Percentiles rank a stretch among this genome's conserved stretches.
phyloP scores from a whole-genome alignment of 2,888 invertebrate species.

The Dione juno region DNA sequence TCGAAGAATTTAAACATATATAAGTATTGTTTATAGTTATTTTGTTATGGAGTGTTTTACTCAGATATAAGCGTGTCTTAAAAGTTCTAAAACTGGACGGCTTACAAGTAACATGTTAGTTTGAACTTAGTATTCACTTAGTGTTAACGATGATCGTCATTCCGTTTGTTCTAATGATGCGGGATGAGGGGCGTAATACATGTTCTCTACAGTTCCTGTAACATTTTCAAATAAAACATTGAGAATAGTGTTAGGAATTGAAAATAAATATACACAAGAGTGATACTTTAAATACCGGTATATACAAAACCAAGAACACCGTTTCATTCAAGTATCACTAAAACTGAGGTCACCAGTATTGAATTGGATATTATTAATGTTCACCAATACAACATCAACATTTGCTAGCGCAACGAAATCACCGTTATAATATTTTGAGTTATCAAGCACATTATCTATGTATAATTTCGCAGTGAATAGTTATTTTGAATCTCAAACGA shows the following conservation, averaged over 20 bases:
- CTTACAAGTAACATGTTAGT: constrained; percentile 17
- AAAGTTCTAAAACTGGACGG: constrained; percentile 1
- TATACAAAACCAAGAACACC: background rate
- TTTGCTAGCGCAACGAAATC: constrained; percentile 25
- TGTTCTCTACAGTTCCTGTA: background rate
- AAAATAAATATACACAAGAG: background rate
- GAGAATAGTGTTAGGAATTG: background rate
- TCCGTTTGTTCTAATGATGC: constrained; percentile 17
- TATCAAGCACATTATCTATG: constrained; percentile 52
- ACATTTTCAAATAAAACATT: background rate
- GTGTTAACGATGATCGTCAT: constrained; percentile 19
- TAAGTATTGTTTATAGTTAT: no score
- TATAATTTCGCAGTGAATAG: constrained; percentile 61
- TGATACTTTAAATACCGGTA: background rate
- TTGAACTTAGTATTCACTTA: constrained; percentile 26
- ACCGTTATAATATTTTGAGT: constrained; percentile 34
- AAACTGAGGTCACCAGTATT: background rate
- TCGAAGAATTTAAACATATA: no score
- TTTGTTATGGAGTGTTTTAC: background rate
- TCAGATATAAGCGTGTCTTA: background rate
- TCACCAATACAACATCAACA: constrained; percentile 22
- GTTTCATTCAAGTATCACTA: background rate
- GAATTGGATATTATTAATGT: constrained; percentile 23
- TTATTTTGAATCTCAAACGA: constrained; percentile 61
- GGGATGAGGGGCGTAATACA: constrained; percentile 9